Evolutionary conservation across 2,113 vertebrate species (phyloP).

Genomic region (Pseudopipra pipra): DNA sequence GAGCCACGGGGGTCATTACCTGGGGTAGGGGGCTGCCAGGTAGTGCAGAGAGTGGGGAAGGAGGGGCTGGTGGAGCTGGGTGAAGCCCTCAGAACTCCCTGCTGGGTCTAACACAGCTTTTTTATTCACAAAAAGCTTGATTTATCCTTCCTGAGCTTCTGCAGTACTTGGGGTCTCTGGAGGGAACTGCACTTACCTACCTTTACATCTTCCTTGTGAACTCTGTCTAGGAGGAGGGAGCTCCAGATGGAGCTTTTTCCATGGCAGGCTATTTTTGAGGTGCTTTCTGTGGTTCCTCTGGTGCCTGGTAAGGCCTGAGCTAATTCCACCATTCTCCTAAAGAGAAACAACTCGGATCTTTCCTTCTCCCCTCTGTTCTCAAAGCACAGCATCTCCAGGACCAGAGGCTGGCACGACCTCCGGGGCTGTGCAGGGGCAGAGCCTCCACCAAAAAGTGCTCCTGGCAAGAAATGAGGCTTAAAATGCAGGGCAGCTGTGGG

Average conservation of each 20-base stretch:
- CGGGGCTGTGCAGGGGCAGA: neutral
- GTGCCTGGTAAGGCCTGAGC: neutral
- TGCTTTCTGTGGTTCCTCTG: neutral
- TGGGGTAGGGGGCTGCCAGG: neutral
- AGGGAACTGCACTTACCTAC: neutral
- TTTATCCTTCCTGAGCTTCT: neutral
- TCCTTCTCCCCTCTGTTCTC: neutral
- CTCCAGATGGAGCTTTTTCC: neutral
- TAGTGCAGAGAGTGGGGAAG: neutral
- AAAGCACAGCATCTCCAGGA: neutral
- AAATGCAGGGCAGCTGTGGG: neutral
- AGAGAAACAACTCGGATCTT: neutral
- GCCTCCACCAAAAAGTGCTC: neutral
- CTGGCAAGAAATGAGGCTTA: neutral
- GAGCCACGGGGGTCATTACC: neutral
- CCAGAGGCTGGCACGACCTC: too few species aligned
- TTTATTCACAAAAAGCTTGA: neutral
- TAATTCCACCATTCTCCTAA: neutral
- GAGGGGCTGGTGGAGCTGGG: neutral
- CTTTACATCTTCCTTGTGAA: neutral
- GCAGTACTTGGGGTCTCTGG: neutral
- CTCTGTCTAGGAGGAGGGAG: neutral
- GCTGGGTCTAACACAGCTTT: neutral
- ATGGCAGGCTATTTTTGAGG: neutral
- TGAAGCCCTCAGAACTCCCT: neutral